phyloP scores from a whole-genome alignment of 2,888 invertebrate genomes.

The Drosophila kambysellisi region DNA sequence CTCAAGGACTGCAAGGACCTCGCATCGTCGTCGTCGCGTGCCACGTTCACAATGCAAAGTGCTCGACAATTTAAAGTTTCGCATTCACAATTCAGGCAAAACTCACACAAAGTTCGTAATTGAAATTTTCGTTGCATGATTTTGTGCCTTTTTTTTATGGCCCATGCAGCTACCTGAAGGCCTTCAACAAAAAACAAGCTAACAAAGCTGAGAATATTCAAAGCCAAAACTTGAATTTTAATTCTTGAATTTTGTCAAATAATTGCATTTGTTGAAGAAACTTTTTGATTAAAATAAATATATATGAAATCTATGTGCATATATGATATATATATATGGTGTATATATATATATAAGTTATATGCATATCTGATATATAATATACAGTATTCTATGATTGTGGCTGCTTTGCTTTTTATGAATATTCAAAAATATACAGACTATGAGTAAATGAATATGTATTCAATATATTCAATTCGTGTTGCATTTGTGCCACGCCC shows the following conservation, averaged over 20 bases:
- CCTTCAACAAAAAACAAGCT: not conserved
- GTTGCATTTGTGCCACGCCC: slow-evolving; percentile 23
- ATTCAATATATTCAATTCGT: slow-evolving; percentile 41
- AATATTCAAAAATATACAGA: not conserved
- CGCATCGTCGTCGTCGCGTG: slow-evolving; percentile 40
- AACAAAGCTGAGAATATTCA: too few species aligned
- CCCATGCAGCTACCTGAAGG: not conserved
- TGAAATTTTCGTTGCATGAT: slow-evolving; percentile 50
- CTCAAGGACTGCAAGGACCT: slow-evolving; percentile 14
- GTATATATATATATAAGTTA: not conserved
- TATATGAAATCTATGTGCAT: not conserved
- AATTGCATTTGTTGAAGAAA: too few species aligned
- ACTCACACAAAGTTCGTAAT: slow-evolving; percentile 29
- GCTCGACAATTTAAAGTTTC: slow-evolving; percentile 30
- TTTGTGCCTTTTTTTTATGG: not conserved
- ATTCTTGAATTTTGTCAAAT: not conserved
- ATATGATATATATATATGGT: not conserved
- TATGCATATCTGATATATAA: too few species aligned
- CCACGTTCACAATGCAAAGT: slow-evolving; percentile 36
- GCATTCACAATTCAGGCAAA: slow-evolving; percentile 20
- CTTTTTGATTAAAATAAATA: not conserved
- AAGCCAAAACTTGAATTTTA: not conserved
- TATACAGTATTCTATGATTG: too few species aligned
- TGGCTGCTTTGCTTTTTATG: not conserved
- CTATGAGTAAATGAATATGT: not conserved